A percentile compares a stretch with the other conserved stretches of the same genome.
These are phyloP conservation scores for Probaryconus sp. DNA, from an alignment of 1,140 invertebrate genomes.

Conservation along the genomic window DNA sequence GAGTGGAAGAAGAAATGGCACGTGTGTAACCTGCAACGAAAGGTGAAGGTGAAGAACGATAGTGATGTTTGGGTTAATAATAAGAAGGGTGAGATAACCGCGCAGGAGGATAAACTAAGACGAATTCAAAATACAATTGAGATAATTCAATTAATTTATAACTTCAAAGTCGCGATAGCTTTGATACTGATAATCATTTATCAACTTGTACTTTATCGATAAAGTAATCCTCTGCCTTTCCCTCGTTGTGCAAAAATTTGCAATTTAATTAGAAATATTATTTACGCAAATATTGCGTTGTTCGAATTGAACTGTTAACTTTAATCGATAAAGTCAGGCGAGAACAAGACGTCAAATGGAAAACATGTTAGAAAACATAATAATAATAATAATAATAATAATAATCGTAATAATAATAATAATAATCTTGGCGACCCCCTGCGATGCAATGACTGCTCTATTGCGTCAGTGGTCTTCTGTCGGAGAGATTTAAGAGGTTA, in stretches of 20 bases:
- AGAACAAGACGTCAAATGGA: slow-evolving; percentile 28
- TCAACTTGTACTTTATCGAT: slow-evolving; percentile 18
- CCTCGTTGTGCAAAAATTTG: no score
- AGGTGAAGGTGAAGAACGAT: slow-evolving; percentile 59
- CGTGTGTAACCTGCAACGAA: slow-evolving; percentile 37
- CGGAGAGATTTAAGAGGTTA: slow-evolving; percentile 56
- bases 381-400: slow-evolving; percentile 8
- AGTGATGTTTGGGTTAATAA: slow-evolving; percentile 60
- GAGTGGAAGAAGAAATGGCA: slow-evolving; percentile 17
- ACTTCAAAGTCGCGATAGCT: slow-evolving; percentile 35
- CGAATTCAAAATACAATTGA: slow-evolving; percentile 41
- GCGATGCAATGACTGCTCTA: slow-evolving; percentile 52
- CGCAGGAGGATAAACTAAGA: slow-evolving; percentile 41
- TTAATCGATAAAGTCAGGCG: slow-evolving; percentile 24
- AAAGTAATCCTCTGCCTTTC: slow-evolving; percentile 14
- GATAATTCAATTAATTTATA: slow-evolving; percentile 53
- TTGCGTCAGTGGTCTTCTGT: slow-evolving; percentile 62
- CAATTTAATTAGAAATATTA: no score
- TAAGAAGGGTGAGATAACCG: slow-evolving; percentile 52
- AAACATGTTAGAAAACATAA: slow-evolving; percentile 29
- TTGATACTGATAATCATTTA: slow-evolving; percentile 31
- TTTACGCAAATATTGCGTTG: no score
- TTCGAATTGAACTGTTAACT: no score
- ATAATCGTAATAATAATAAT: no score
- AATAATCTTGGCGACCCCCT: slow-evolving; percentile 62